These are phyloP conservation scores for Catalaphyllia jardinei DNA, from an alignment of 64 coral and sea anemone genomes.

Conservation along the genomic window DNA sequence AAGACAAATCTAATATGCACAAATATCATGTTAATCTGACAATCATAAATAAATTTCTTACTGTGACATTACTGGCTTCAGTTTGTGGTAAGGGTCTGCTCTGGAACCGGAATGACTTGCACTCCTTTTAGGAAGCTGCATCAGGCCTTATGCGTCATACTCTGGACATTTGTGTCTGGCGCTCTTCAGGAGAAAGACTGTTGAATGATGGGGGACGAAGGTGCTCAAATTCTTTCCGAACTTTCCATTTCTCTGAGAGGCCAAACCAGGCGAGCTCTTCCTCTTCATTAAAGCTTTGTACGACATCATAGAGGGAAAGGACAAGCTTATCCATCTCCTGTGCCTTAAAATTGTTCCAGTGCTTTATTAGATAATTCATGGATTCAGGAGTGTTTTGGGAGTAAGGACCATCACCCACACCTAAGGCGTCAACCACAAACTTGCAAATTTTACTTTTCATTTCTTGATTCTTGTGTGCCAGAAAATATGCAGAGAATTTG, in stretches of 20 bases:
- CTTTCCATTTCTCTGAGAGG: conserved; percentile 58
- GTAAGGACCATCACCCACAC: conserved; percentile 37
- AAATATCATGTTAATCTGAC: too few relatives aligned
- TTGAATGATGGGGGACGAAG: too few relatives aligned
- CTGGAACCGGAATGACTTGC: too few relatives aligned
- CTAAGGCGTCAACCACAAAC: conserved; percentile 31
- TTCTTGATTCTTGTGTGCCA: background rate
- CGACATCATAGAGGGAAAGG: conserved; percentile 36
- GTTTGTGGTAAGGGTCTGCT: too few relatives aligned
- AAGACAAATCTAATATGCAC: too few relatives aligned
- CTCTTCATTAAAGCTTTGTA: conserved; percentile 26
- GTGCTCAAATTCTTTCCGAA: too few relatives aligned
- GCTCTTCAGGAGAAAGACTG: too few relatives aligned
- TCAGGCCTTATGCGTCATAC: too few relatives aligned
- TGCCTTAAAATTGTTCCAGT: conserved; percentile 29
- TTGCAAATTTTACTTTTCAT: conserved; percentile 1
- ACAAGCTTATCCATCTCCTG: conserved; percentile 52
- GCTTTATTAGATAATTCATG: conserved; percentile 52
- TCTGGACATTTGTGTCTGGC: too few relatives aligned
- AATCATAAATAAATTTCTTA: too few relatives aligned
- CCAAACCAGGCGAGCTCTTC: conserved; percentile 58
- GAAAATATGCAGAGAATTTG: conserved; percentile 12
- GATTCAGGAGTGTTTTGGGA: conserved; percentile 34
- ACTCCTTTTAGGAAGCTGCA: too few relatives aligned
- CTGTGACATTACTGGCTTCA: too few relatives aligned